Percentiles rank a stretch among this genome's conserved stretches.
Evolutionary conservation across 2,888 invertebrate species (phyloP).

Genomic region (Ochlodes sylvanus): DNA sequence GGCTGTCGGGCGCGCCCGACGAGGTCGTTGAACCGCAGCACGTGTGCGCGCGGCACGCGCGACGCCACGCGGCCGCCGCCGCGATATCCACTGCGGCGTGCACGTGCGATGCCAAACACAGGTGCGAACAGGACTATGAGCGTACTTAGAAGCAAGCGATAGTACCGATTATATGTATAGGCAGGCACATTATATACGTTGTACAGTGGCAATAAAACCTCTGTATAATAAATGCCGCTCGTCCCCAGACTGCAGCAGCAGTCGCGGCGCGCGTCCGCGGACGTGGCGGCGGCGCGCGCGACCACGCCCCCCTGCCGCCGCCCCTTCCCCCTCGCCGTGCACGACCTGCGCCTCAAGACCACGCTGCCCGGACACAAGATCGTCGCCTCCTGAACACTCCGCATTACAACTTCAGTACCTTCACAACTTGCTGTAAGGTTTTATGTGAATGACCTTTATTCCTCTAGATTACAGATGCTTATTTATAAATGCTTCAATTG

Average conservation of each 20-base stretch:
- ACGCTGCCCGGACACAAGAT: conserved; percentile 16
- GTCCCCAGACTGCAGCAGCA: conserved; percentile 43
- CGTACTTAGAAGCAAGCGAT: neutral
- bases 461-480: no score
- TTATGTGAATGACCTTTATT: no score
- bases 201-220: no score
- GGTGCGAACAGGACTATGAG: conserved; percentile 47
- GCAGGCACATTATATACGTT: no score
- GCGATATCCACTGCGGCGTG: conserved; percentile 60
- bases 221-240: no score
- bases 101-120: conserved; percentile 67
- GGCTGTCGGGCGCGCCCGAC: conserved; percentile 40
- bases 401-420: neutral
- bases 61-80: conserved; percentile 71
- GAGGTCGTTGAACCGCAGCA: conserved; percentile 34
- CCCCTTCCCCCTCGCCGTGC: conserved; percentile 73
- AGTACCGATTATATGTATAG: no score
- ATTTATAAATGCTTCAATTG: no score
- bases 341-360: conserved; percentile 66
- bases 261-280: conserved; percentile 59
- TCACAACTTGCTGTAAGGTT: neutral
- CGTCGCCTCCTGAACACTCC: neutral
- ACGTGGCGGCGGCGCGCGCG: conserved; percentile 41
- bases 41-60: conserved; percentile 66
- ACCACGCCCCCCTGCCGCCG: conserved; percentile 64